Base-by-base conservation (phyloP, 1,140 invertebrate genomes). In the Drosophila obscura region DNA sequence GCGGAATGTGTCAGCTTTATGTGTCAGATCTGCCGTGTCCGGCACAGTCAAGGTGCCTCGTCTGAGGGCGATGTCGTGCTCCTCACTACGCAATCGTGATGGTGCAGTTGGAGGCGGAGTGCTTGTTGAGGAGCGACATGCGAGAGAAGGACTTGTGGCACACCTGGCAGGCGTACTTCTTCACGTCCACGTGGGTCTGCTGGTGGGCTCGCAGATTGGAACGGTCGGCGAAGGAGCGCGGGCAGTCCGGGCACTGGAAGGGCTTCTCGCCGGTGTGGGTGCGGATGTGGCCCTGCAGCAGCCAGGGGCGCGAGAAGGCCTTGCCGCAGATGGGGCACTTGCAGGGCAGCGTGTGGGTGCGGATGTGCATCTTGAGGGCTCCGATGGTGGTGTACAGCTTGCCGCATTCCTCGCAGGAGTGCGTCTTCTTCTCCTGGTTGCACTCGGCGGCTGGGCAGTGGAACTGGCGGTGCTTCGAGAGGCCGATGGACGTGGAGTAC, bases 261-360 rank as follows among this genome's bases (percentile, higher is more conserved):
- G 98, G 98, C 88, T 99, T 99, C 92, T 99, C 95, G 0, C 94
- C 95, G 0, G 94, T 95, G 92, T 98, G 97, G 0, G 97, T 98
- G 28, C 97, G 93, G 77, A 98, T 97, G 92, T 98, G 97, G 1
- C 97, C 97, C 92, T 99, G 98, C 3, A 99, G 94, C 39, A 99
- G 92, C 98, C 98, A 99, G 0, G 98, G 98, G 39, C 98, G 93
- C 1, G 97, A 98, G 93, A 99, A 99, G 1, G 98, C 97, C 92
- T 99, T 99, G 1, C 98, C 98, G 91, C 98, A 99, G 24, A 99
- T 93, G 73, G 96, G 95, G 90, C 98, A 99, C 93, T 98, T 99
- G 94, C 98, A 99, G 0, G 98, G 98, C 68, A 99, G 92, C 0
- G 98, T 99, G 73, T 95, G 95, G 2, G 94, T 94, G 61, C 95